Base-by-base conservation (phyloP, 2,888 invertebrate genomes). In the Sarcophaga caerulescens region DNA sequence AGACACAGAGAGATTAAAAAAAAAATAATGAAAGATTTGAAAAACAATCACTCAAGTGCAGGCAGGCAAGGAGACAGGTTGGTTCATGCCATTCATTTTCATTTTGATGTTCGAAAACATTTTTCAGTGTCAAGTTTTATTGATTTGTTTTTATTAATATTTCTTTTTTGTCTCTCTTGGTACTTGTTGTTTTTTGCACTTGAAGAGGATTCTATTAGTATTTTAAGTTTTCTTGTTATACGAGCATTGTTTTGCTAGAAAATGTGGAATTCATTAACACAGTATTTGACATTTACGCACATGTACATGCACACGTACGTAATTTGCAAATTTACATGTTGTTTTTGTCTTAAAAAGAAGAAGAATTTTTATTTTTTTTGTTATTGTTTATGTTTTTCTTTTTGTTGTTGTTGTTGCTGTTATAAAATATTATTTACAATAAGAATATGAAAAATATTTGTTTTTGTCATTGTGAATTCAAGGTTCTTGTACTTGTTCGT, bases 121-220 rank as follows among this genome's bases (percentile, higher is more conserved):
- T 59, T 68, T 80, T 85, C 85, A 85, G 80, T 85, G 85, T 85
- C 85, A 85, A 85, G 85, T 74, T 63, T 68, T 83, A 85, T 85
- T 80, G 85, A 85, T 85, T 83, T 76, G 57, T 75, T 75, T 52
- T 21, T 45, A 73, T 35, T 73, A 23, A 65, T 74, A 44, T 69
- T 59, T 52, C 52, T 17, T 12, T 52, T 47, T 52, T 0, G 52
- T 52, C 35, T 52, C 14, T 52, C 17, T 52, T 52, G 14, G 14
- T 17, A 14, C 4, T 52, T 52, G 52, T 52, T 52, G 12, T 52
- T 52, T 47, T 52, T 52, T 52, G 52, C 17, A 14, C 14, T 52
- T 52, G 17, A 4, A 14, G 1, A 52, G 17, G 14, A 17, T 17
- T 52, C 17, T 52, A 52, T 14, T 17, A 4, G 14, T 52, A 14